phyloP scores from a whole-genome alignment of 2,113 vertebrate species.

The Thymallus thymallus region DNA sequence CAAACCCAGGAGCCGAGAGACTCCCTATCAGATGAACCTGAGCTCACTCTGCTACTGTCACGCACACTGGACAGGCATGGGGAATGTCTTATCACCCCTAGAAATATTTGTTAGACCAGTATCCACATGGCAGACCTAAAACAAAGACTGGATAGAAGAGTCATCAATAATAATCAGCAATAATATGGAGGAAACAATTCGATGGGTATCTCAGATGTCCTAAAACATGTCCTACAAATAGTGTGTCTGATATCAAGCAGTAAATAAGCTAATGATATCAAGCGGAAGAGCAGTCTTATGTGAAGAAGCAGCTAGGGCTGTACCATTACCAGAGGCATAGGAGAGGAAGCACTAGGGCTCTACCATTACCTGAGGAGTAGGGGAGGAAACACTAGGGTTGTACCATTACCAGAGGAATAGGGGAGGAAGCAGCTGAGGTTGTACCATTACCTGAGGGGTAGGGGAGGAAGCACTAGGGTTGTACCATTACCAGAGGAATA shows the following conservation, averaged over 20 bases:
- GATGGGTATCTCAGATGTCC: slow-evolving; percentile 81
- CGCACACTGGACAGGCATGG: too few relatives aligned
- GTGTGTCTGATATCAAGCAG: too few relatives aligned
- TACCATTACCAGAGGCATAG: slow-evolving; percentile 82
- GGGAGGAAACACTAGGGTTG: slow-evolving; percentile 92
- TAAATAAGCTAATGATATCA: neutral
- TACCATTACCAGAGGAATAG: slow-evolving; percentile 42
- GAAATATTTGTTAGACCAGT: too few relatives aligned
- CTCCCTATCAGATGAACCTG: slow-evolving; percentile 31
- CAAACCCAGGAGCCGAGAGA: slow-evolving; percentile 14
- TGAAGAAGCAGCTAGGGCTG: slow-evolving; percentile 93
- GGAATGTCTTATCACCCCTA: too few relatives aligned
- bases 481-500: slow-evolving; percentile 83
- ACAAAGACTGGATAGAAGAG: too few relatives aligned
- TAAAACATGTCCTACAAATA: too few relatives aligned
- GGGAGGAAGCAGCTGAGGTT: slow-evolving; percentile 94
- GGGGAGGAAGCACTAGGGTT: slow-evolving; percentile 56
- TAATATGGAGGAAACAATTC: too few relatives aligned
- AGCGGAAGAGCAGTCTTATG: slow-evolving; percentile 67
- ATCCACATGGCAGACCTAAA: too few relatives aligned
- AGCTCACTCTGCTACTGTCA: neutral
- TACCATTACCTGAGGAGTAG: slow-evolving; percentile 76
- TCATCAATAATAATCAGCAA: too few relatives aligned
- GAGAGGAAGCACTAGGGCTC: slow-evolving; percentile 84
- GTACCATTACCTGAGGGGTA: slow-evolving; percentile 48